These are phyloP conservation scores for Calidris pugnax DNA, from an alignment of 2,113 vertebrate species.

Conservation along the genomic window DNA sequence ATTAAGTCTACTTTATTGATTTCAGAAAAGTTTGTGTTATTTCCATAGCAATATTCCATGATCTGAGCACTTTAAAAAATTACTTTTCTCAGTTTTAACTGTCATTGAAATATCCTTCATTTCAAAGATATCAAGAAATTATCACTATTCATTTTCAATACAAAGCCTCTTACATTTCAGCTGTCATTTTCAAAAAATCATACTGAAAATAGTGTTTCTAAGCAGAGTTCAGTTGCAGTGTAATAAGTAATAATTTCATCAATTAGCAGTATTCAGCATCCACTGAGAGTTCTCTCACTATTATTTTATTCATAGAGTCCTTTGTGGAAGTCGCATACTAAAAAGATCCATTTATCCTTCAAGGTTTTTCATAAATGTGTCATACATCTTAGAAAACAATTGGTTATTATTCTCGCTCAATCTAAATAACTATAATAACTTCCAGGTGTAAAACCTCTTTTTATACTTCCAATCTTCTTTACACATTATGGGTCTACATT, in stretches of 20 bases:
- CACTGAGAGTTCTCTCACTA: constrained; percentile 65
- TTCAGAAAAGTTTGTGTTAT: constrained; percentile 27
- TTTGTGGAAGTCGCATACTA: constrained; percentile 65
- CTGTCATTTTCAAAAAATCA: constrained; percentile 67
- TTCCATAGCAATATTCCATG: constrained; percentile 4
- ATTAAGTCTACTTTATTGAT: constrained; percentile 34
- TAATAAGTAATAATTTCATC: constrained; percentile 72
- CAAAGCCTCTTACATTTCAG: constrained; percentile 64
- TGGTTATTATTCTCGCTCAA: constrained; percentile 59
- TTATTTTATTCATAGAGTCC: constrained; percentile 70
- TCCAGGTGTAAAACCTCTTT: constrained; percentile 64
- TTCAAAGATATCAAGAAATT: constrained; percentile 69
- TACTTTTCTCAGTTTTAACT: constrained; percentile 49
- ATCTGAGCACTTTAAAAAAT: constrained; percentile 5
- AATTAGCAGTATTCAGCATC: constrained; percentile 69
- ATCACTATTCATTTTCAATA: constrained; percentile 65
- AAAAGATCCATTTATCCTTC: constrained; percentile 65
- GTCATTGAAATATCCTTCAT: constrained; percentile 55
- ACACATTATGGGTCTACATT: not conserved
- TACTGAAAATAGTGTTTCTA: constrained; percentile 66
- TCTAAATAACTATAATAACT: constrained; percentile 66
- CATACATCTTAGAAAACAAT: constrained; percentile 64
- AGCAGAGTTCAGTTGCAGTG: constrained; percentile 58
- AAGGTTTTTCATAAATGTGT: constrained; percentile 65
- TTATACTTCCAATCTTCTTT: constrained; percentile 13